Conservation (phyloP, 1,140 invertebrate genomes). For the Ectropis grisescens region DNA sequence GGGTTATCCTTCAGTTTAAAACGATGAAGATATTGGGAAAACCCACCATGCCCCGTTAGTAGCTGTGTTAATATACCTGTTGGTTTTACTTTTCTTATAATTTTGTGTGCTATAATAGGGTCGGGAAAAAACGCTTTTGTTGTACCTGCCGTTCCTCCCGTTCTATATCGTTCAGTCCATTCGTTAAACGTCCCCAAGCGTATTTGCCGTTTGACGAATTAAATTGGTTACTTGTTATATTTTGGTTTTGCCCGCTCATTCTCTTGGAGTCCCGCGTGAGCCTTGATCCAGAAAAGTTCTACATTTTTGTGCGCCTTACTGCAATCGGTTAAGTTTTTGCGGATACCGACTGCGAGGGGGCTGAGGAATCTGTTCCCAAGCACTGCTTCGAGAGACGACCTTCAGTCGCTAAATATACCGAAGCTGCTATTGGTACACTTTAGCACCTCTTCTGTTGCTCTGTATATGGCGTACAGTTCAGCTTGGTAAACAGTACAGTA, state of each 20-base stretch:
- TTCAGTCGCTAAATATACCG: conserved; percentile 15
- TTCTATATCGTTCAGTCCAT: conserved; percentile 6
- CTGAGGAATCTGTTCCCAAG: conserved; percentile 1
- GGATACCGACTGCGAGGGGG: conserved; percentile 6
- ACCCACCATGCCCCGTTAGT: not conserved
- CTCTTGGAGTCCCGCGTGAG: conserved; percentile 12
- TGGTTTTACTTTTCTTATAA: not conserved
- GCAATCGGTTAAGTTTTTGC: not conserved
- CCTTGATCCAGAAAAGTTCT: conserved; percentile 17
- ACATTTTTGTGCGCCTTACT: conserved; percentile 4
- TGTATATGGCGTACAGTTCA: conserved; percentile 6
- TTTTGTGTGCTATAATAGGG: not conserved
- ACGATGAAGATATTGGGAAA: not conserved
- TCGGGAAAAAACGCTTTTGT: not conserved
- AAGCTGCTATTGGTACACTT: not conserved
- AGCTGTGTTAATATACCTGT: not conserved
- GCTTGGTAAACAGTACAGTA: conserved; percentile 17
- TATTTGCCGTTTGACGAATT: conserved; percentile 5
- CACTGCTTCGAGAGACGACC: conserved; percentile 12
- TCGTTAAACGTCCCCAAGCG: conserved; percentile 1
- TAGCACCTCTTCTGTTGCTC: not conserved
- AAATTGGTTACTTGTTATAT: conserved; percentile 11
- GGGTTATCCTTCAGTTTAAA: not conserved
- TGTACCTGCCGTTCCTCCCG: not conserved
- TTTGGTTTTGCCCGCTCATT: conserved; percentile 11